phyloP scores from a whole-genome alignment of 1,140 invertebrate genomes.

The Lasaia peninsularis region DNA sequence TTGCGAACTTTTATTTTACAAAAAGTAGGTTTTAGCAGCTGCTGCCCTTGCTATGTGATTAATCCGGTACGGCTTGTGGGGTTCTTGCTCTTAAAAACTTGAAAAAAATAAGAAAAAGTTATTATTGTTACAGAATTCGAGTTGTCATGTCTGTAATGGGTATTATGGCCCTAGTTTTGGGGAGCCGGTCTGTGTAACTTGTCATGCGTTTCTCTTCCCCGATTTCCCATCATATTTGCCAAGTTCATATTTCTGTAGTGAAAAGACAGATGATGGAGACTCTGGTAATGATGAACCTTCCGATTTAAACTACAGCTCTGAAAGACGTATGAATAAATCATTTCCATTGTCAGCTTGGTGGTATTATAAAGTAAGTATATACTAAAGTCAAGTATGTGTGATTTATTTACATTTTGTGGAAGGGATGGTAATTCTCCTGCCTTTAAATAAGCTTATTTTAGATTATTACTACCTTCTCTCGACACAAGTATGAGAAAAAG shows the following conservation, averaged over 20 bases:
- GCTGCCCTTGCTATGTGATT: too few species aligned
- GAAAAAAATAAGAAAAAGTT: not conserved
- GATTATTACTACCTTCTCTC: too few species aligned
- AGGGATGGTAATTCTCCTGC: too few species aligned
- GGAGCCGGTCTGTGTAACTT: constrained; percentile 94
- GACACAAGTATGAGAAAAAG: too few species aligned
- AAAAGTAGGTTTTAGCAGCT: too few species aligned
- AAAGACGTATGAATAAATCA: constrained; percentile 47
- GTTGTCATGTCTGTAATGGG: constrained; percentile 92
- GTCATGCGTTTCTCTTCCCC: constrained; percentile 93
- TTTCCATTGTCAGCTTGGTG: constrained; percentile 56
- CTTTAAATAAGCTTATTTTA: too few species aligned
- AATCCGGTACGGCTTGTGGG: too few species aligned
- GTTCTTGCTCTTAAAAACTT: not conserved
- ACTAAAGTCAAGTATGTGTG: not conserved
- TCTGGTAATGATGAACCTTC: constrained; percentile 96
- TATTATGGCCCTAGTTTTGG: constrained; percentile 95
- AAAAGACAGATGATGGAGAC: constrained; percentile 94
- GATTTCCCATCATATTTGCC: constrained; percentile 82
- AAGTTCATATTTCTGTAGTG: constrained; percentile 77
- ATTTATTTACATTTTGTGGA: not conserved
- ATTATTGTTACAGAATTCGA: constrained; percentile 76
- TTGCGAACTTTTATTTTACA: not conserved
- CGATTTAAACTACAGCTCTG: constrained; percentile 79
- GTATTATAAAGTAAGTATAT: constrained; percentile 53